These are phyloP conservation scores for Syngnathus rostellatus DNA, from an alignment of 2,797 vertebrate species.

Conservation along the genomic window DNA sequence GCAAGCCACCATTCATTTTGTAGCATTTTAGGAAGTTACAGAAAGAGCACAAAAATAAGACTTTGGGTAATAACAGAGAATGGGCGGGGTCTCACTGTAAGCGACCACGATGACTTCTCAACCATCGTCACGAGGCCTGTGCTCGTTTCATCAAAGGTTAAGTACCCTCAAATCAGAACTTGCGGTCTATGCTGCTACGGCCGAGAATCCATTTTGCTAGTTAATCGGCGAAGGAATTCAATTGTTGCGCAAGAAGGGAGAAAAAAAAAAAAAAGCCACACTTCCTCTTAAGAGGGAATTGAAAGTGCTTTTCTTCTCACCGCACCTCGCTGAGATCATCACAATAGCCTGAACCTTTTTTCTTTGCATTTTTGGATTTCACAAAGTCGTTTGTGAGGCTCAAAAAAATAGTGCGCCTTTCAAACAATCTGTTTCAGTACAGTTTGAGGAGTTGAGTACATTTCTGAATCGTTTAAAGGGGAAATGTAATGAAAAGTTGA, in stretches of 20 bases:
- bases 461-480: no score
- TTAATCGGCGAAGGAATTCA: slow-evolving; percentile 33
- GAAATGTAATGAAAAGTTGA: no score
- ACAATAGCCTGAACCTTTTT: slow-evolving; percentile 12
- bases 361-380: slow-evolving; percentile 9
- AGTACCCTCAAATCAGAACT: neutral
- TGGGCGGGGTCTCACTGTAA: neutral
- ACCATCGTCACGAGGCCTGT: neutral
- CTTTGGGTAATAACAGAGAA: neutral
- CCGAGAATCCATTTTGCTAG: neutral
- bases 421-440: no score
- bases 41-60: no score
- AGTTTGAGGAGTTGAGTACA: no score
- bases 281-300: slow-evolving; percentile 15
- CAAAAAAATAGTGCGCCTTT: neutral
- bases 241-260: neutral
- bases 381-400: slow-evolving; percentile 15
- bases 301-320: slow-evolving; percentile 30
- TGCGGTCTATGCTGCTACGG: neutral
- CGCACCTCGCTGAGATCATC: slow-evolving; percentile 14
- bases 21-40: no score
- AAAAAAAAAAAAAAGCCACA: neutral
- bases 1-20: no score
- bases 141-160: neutral
- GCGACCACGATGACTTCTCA: neutral